Base-by-base conservation (phyloP, 1,140 invertebrate species). In the Tetragnatha versicolor region DNA sequence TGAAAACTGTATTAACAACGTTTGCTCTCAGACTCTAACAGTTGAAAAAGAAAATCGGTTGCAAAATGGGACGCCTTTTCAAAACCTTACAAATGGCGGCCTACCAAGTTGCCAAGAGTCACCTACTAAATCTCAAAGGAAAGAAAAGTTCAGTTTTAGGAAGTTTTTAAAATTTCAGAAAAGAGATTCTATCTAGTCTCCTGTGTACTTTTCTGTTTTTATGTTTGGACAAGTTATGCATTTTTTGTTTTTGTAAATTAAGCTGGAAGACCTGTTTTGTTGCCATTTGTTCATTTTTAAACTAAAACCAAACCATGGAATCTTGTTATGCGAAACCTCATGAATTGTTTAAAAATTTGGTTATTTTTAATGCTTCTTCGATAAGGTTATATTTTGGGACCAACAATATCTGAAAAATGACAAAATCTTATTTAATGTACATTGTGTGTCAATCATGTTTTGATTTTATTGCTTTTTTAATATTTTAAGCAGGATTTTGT, bases 181-280 rank as follows among this genome's bases (percentile, higher is more conserved):
- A 60, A 80, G 61, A 33, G 70, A 80, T 68, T 80, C 79, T 51
- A 68, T 80, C 69, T 80, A 80, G 70, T 80, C 70, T 60, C 45
- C 9, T n/a, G 37, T 55, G 42, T 70, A 27, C 22, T 37, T 53
- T 22, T 12, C 25, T 31, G 14, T 60, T 60, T 35, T 60, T 60
- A 29, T 17, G 4, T n/a, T 60, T 25, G 51, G 42, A 12, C 20
- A 47, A 47, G 42, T 47, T 47, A 17, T 2, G 20, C 12, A 47
- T 47, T 47, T 47, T 47, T 17, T 47, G 42, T 12, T 17, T 47
- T 47, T 47, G 20, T 47, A 17, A 47, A 47, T 47, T 1, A 1
- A 17, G 12, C 20, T 47, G 42, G 1, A 47, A 47, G 42, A 47
- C 12, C 12, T 47, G 42, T 2, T 47, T 47, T n/a, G 12, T 47